Evolutionary conservation across 2,113 vertebrate species (phyloP).

Genomic region (Heterochromis multidens): DNA sequence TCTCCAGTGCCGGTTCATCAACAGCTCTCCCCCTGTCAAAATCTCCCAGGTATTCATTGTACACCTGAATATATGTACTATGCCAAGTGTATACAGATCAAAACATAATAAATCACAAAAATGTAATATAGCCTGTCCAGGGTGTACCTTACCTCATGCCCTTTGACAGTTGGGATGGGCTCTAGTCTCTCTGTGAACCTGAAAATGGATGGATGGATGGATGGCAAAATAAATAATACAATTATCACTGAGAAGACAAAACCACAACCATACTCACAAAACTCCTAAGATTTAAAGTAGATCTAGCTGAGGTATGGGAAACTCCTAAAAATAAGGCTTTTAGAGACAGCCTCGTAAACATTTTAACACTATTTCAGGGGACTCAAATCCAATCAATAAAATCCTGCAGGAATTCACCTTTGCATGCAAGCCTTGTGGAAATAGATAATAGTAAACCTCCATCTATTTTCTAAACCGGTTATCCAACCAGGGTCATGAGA

Average conservation of each 20-base stretch:
- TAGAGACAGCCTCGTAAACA: not conserved
- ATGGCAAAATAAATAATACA: not conserved
- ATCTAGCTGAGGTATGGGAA: not conserved
- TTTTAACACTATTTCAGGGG: not conserved
- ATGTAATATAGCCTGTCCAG: not conserved
- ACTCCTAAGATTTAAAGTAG: not conserved
- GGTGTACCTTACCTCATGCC: not conserved
- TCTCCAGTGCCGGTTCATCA: constrained; percentile 89
- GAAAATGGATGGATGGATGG: not conserved
- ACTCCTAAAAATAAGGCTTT: not conserved
- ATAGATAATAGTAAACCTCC: not conserved
- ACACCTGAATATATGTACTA: not conserved
- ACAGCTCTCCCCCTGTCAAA: constrained; percentile 86
- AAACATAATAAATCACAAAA: not conserved
- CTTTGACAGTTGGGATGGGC: not conserved
- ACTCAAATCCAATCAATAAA: not conserved
- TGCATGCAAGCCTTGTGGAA: not conserved
- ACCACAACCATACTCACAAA: not conserved
- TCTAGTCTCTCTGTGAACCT: not conserved
- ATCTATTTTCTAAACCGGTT: not conserved
- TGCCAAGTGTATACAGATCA: not conserved
- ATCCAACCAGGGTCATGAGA: not conserved
- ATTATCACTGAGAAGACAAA: not conserved
- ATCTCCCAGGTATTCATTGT: constrained; percentile 86
- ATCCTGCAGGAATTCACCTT: not conserved